phyloP scores from a whole-genome alignment of 2,113 vertebrate species.

The Otus sunia region DNA sequence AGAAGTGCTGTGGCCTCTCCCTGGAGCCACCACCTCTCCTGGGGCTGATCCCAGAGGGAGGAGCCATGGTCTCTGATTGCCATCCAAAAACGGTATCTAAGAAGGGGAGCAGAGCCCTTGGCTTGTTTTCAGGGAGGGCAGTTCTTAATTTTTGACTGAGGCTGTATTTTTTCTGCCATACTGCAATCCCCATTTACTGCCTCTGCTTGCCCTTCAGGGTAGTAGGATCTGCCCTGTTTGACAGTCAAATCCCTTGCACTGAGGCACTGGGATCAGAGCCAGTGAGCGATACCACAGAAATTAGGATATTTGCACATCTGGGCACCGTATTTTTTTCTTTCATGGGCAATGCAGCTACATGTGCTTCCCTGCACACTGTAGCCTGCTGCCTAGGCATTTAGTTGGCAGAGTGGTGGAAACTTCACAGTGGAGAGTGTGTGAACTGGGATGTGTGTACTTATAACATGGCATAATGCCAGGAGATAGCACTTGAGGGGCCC shows the following conservation, averaged over 20 bases:
- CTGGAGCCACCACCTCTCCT: accelerated
- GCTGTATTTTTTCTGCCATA: neutral
- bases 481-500: neutral
- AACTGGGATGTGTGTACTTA: neutral
- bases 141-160: neutral
- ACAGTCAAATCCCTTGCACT: neutral
- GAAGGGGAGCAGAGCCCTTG: neutral
- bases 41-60: neutral
- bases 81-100: neutral
- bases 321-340: neutral
- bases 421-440: neutral
- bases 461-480: neutral
- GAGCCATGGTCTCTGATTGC: neutral
- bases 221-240: slow-evolving; percentile 7
- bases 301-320: neutral
- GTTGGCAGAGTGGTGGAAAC: neutral
- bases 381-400: neutral
- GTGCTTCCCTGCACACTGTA: neutral
- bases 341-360: neutral
- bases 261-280: neutral
- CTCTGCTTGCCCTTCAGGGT: neutral
- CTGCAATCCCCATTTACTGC: neutral
- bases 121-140: neutral
- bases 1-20: neutral
- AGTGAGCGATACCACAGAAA: neutral